Base-by-base conservation (phyloP, 35 echinoderm and acorn worm genomes). In the Strongylocentrotus purpuratus region DNA sequence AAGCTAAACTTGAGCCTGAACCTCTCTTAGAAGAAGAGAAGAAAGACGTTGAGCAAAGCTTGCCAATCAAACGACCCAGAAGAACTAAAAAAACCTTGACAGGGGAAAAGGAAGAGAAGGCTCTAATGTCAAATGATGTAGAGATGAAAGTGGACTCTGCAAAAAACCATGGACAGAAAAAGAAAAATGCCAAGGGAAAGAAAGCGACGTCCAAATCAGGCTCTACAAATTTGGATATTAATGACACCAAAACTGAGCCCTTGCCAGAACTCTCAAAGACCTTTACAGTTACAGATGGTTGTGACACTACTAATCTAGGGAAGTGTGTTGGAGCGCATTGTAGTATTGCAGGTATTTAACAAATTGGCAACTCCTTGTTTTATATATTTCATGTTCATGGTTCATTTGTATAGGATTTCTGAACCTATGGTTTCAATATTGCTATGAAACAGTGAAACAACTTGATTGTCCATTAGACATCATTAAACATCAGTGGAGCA, bases 241-340 rank as follows among this genome's bases (percentile, higher is more conserved):
- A 78, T 0, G 65, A n/a, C 28, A 6, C 20, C 28, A 78, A 78
- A 28, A 78, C 65, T 78, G 65, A 78, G n/a, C 28, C 65, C 25
- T 78, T 78, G 65, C 22, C 20, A 8, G 65, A 78, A 78, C 65
- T 28, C 22, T 7, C 65, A 28, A 78, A 78, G 22, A 78, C 28
- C 20, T 2, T 78, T 22, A n/a, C 65, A n/a, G 65, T 78, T 78
- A n/a, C 65, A 78, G 65, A 78, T 78, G 20, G 5, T 78, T 15
- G 65, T 78, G 65, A 8, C 65, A 22, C 20, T n/a, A 78, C 65
- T 78, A 33, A 33, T 89, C 15, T 48, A 58, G 94, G 94, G 92
- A 98, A 98, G 97, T 98, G 96, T 96, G 94, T 98, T 88, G 97
- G 97, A 92, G 97, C 97, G 9, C 97, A 98, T 92, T 97, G 94